These are phyloP conservation scores for Metopolophium dirhodum DNA, from an alignment of 1,140 invertebrate species.

Conservation along the genomic window DNA sequence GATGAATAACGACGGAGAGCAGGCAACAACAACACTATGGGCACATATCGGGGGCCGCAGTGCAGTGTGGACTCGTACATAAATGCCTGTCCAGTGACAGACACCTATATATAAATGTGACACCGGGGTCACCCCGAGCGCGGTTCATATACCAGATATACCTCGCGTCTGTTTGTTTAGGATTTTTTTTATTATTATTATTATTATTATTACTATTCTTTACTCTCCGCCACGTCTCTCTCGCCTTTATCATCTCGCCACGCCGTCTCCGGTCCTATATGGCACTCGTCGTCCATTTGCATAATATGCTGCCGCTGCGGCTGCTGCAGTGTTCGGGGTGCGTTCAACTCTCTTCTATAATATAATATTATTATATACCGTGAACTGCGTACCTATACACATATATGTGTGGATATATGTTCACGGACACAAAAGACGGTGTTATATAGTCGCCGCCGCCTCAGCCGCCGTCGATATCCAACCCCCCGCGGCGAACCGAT, in stretches of 20 bases:
- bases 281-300: constrained; percentile 23
- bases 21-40: not conserved
- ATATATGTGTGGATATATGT: too few species aligned
- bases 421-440: constrained; percentile 4
- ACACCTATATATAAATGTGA: constrained; percentile 30
- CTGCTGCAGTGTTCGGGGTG: not conserved
- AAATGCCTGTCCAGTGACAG: constrained; percentile 21
- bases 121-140: constrained; percentile 13
- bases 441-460: not conserved
- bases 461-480: not conserved
- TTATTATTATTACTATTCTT: not conserved
- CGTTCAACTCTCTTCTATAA: constrained; percentile 37
- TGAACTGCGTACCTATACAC: not conserved
- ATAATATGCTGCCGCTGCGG: not conserved
- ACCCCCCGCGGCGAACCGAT: constrained; percentile 31
- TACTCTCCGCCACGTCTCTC: not conserved
- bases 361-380: not conserved
- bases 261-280: not conserved
- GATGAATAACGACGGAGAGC: constrained; percentile 51
- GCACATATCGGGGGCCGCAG: not conserved
- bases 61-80: not conserved
- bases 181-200: not conserved
- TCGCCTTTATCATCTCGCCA: not conserved
- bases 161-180: constrained; percentile 48
- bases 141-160: constrained; percentile 1